Conservation (phyloP, 1,140 invertebrate species). For the Neuroterus valhalla region DNA sequence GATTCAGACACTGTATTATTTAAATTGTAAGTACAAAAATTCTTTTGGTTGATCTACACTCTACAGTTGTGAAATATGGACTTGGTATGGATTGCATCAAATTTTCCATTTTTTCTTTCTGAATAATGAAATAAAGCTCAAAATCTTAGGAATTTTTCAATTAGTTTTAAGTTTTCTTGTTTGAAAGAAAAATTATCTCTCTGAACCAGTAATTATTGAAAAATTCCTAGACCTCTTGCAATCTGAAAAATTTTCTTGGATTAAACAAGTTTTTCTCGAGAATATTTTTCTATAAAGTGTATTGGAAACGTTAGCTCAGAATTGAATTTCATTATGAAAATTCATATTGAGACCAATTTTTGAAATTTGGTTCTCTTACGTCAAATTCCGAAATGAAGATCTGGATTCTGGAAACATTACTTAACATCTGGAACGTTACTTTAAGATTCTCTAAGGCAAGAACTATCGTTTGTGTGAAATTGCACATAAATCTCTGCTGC, state of each 20-base stretch:
- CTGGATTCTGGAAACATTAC: neutral
- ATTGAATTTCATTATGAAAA: conserved; percentile 2
- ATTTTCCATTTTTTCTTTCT: too few relatives aligned
- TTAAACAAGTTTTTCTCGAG: neutral
- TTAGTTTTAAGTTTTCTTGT: too few relatives aligned
- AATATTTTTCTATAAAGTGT: neutral
- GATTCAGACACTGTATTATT: too few relatives aligned
- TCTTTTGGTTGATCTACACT: too few relatives aligned
- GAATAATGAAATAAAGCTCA: too few relatives aligned
- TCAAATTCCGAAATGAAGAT: neutral
- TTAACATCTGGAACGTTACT: neutral
- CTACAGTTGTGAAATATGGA: too few relatives aligned
- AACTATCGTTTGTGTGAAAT: neutral
- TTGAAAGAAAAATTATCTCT: neutral
- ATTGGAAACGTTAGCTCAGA: neutral
- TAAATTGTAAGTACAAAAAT: too few relatives aligned
- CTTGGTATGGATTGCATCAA: too few relatives aligned
- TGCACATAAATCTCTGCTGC: conserved; percentile 7
- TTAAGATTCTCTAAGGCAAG: conserved; percentile 7
- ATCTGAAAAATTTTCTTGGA: neutral
- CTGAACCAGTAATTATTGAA: neutral
- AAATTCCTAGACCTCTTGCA: neutral
- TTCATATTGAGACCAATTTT: neutral
- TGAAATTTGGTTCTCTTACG: neutral
- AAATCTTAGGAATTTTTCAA: too few relatives aligned